Percentiles rank a stretch among this genome's conserved stretches.
phyloP scores from a whole-genome alignment of 2,888 invertebrate genomes.

The Andrena bucephala region DNA sequence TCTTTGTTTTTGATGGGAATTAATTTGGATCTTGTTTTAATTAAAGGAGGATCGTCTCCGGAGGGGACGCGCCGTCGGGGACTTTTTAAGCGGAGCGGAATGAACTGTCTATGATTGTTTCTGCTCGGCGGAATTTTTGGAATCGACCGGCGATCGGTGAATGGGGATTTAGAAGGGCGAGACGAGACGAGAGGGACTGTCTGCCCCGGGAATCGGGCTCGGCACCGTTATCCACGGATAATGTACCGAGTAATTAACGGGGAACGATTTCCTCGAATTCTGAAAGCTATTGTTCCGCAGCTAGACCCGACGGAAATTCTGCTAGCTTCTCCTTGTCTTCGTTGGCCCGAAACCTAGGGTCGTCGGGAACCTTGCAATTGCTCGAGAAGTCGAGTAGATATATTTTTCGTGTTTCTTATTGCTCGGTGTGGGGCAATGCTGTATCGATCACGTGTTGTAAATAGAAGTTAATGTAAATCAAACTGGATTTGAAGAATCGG shows the following conservation, averaged over 20 bases:
- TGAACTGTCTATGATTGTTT: conserved; percentile 57
- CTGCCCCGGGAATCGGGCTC: neutral
- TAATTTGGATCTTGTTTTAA: conserved; percentile 68
- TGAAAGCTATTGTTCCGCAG: neutral
- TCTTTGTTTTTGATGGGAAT: conserved; percentile 67
- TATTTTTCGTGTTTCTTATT: neutral
- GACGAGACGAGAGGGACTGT: neutral
- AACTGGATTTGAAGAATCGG: too few species aligned
- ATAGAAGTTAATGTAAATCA: too few species aligned
- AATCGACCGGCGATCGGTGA: conserved; percentile 37
- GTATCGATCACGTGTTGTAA: too few species aligned
- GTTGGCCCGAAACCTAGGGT: neutral
- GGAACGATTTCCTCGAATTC: conserved; percentile 14
- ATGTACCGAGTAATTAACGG: conserved; percentile 34
- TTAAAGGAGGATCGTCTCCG: conserved; percentile 63
- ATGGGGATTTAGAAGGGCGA: conserved; percentile 22
- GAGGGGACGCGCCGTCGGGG: conserved; percentile 25
- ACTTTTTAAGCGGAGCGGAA: conserved; percentile 55
- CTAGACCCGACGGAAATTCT: neutral
- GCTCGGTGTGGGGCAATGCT: too few species aligned
- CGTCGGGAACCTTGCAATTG: neutral
- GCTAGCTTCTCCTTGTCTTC: neutral
- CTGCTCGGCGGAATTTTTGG: conserved; percentile 47
- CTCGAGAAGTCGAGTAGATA: neutral
- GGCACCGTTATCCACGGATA: neutral